These are phyloP conservation scores for Prietella phreatophila DNA, from an alignment of 2,113 vertebrate species.

Conservation along the genomic window DNA sequence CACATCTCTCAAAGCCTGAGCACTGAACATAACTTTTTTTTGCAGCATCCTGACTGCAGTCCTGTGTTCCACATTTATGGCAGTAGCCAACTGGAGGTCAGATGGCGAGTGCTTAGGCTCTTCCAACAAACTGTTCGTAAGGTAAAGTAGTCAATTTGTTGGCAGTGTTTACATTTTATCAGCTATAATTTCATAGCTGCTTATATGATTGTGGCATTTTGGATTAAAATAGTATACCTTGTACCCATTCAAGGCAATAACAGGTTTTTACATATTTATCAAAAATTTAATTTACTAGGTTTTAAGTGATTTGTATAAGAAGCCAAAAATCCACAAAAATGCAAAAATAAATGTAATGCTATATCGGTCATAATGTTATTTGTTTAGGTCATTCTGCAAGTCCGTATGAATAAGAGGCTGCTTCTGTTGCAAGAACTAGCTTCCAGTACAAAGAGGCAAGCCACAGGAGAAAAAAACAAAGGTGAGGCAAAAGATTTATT, in stretches of 20 bases:
- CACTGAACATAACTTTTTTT: slow-evolving; percentile 8
- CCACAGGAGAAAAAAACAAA: slow-evolving; percentile 52
- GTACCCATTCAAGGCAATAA: not conserved
- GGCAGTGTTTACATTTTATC: not conserved
- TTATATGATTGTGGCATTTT: not conserved
- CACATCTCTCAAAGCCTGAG: not conserved
- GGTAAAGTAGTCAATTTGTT: slow-evolving; percentile 67
- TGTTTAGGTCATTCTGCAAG: slow-evolving; percentile 73
- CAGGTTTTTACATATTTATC: not conserved
- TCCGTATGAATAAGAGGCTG: slow-evolving; percentile 73
- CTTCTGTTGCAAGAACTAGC: slow-evolving; percentile 63
- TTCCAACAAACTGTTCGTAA: slow-evolving; percentile 86
- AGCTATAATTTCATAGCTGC: not conserved
- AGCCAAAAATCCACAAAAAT: not conserved
- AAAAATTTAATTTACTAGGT: not conserved
- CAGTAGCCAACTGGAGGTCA: slow-evolving; percentile 73
- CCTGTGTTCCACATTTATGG: slow-evolving; percentile 75
- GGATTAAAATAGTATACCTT: not conserved
- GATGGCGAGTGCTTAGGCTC: slow-evolving; percentile 67
- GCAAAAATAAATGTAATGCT: not conserved
- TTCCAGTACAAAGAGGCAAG: slow-evolving; percentile 27
- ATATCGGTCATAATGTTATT: not conserved
- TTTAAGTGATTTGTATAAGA: not conserved
- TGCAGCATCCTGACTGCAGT: slow-evolving; percentile 60
- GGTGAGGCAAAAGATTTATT: not conserved